phyloP scores from a whole-genome alignment of 2,888 invertebrate species.

The Nematopogon swammerdamellus region DNA sequence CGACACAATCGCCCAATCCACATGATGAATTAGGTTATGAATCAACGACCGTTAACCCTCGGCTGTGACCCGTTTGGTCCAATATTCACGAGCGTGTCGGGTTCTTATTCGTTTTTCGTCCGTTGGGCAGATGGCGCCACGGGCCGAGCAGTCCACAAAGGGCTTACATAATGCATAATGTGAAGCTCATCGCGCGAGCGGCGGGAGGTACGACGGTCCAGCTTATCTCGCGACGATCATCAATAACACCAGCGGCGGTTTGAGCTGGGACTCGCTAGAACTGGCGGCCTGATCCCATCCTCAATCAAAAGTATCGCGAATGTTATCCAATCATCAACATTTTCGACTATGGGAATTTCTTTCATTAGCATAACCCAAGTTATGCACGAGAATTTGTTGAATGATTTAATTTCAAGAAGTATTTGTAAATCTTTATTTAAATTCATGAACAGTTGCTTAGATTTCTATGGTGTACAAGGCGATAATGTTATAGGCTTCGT shows the following conservation, averaged over 20 bases:
- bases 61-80: neutral
- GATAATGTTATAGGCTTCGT: too few relatives aligned
- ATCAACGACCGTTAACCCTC: neutral
- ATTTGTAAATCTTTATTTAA: too few relatives aligned
- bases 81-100: neutral
- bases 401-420: too few relatives aligned
- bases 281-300: too few relatives aligned
- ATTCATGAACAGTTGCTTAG: too few relatives aligned
- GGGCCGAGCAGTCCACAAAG: constrained; percentile 8
- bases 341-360: too few relatives aligned
- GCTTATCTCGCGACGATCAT: neutral
- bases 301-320: too few relatives aligned
- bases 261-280: neutral
- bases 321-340: too few relatives aligned
- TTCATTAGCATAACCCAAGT: too few relatives aligned
- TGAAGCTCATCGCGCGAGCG: constrained; percentile 21
- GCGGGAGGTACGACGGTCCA: neutral
- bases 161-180: constrained; percentile 34
- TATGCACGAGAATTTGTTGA: too few relatives aligned
- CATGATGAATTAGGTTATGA: neutral
- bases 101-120: constrained; percentile 4
- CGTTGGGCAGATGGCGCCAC: constrained; percentile 36
- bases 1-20: neutral
- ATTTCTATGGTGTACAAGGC: too few relatives aligned
- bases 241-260: neutral